Base-by-base conservation (phyloP, 2,888 invertebrate genomes). In the Cybosia mesomella region DNA sequence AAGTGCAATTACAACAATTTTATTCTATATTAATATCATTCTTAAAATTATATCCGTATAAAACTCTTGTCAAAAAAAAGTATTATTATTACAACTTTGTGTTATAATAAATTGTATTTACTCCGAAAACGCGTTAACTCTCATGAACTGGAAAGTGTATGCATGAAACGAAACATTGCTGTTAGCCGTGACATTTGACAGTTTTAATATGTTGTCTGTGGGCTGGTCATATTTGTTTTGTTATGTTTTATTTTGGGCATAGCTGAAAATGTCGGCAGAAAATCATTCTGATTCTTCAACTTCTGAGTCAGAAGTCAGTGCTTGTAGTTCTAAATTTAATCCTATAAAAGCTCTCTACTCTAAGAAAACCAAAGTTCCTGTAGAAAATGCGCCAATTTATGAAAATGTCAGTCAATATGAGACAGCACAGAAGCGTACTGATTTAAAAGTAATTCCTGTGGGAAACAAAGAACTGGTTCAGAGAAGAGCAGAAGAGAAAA, bases 311-410 rank as follows among this genome's bases (percentile, higher is more conserved):
- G 94, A 94, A 87, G 82, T 91, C 2, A 90, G 88, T 84, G 89
- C 90, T 0, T 89, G 89, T 74, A 92, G 94, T 81, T 89, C 91
- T 28, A 91, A 91, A 62, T 98, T 97, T 80, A 96, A 98, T 91
- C 96, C 98, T 0, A 54, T 97, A 2, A 96, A 96, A 85, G 97
- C 96, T 0, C 89, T 98, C 18, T 96, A 96, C 78, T 95, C 96
- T 0, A 76, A 93, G 0, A 95, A 96, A 78, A 82, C 96, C 0
- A 90, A 90, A 67, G 80, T 96, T 21, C 96, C 97, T 0, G 90
- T 95, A 5, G 85, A 95, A 22, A 91, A 94, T 70, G 97, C 97
- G 0, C 96, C 96, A 32, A 76, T 94, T 66, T 97, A 96, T 81
- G 97, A 98, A 86, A 98, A 97, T 87, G 73, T 98, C 66, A 92